phyloP scores from a whole-genome alignment of 2,113 vertebrate species.

The Tiliqua scincoides region DNA sequence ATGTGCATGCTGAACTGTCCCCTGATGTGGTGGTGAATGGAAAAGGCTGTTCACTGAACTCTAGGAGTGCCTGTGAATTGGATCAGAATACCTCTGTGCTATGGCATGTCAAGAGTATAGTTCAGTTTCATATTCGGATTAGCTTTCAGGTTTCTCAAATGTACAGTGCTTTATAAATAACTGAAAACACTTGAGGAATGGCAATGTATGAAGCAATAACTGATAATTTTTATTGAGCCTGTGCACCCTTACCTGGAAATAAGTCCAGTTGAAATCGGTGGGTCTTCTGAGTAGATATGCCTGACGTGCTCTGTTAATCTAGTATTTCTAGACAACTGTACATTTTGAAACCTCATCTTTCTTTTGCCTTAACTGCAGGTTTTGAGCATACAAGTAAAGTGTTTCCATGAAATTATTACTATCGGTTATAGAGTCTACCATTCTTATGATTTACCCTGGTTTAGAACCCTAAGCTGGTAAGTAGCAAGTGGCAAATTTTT shows the following conservation, averaged over 20 bases:
- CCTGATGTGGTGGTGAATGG: not conserved
- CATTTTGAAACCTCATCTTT: not conserved
- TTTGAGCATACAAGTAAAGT: slow-evolving; percentile 94
- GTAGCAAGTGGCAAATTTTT: slow-evolving; percentile 52
- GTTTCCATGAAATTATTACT: slow-evolving; percentile 98
- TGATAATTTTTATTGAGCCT: not conserved
- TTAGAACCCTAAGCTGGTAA: slow-evolving; percentile 96
- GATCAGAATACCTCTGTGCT: not conserved
- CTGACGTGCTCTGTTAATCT: too few relatives aligned
- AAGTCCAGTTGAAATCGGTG: too few relatives aligned
- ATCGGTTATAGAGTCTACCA: slow-evolving; percentile 97
- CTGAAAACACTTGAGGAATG: slow-evolving; percentile 4
- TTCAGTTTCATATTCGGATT: slow-evolving; percentile 19
- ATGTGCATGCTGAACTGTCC: not conserved
- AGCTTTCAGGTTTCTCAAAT: not conserved
- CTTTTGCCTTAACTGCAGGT: slow-evolving; percentile 83
- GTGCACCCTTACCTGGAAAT: too few relatives aligned
- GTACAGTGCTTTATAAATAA: not conserved
- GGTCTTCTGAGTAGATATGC: too few relatives aligned
- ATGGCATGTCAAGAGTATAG: not conserved
- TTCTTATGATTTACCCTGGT: slow-evolving; percentile 96
- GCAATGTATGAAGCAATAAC: not conserved
- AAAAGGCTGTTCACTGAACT: not conserved
- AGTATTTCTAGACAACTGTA: not conserved
- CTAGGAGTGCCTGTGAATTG: not conserved